Conservation (phyloP, 2,113 vertebrate genomes). For the Pachycephala philippinensis region DNA sequence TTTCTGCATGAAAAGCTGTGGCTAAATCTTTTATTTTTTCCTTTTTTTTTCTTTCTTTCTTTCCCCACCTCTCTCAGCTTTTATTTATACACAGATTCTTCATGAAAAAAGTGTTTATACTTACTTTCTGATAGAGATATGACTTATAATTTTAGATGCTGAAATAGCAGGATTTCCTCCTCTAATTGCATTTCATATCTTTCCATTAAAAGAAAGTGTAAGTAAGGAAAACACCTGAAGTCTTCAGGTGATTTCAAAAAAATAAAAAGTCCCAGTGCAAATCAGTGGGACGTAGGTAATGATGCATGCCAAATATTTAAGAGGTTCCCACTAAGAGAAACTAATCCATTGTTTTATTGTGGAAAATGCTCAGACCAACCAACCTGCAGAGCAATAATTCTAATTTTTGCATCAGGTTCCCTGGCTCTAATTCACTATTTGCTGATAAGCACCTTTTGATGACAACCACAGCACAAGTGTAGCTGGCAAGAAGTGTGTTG, state of each 20-base stretch:
- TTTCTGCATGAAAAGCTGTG: not conserved
- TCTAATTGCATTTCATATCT: not conserved
- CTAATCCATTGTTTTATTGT: not conserved
- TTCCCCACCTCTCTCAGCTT: rapidly evolving
- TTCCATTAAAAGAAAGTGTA: not conserved
- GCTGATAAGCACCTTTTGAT: not conserved
- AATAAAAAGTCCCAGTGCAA: not conserved
- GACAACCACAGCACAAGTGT: not conserved
- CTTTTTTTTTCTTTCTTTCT: rapidly evolving
- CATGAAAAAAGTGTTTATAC: not conserved
- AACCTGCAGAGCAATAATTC: not conserved
- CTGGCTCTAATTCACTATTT: not conserved
- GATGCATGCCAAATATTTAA: not conserved
- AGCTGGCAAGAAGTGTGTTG: not conserved
- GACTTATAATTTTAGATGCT: not conserved
- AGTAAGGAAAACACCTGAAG: not conserved
- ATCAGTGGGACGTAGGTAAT: not conserved
- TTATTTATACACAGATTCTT: not conserved
- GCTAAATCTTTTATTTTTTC: not conserved
- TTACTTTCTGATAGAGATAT: not conserved
- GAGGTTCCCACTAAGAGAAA: not conserved
- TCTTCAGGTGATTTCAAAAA: not conserved
- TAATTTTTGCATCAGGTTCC: not conserved
- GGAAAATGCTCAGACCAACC: not conserved
- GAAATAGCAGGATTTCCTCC: not conserved